Percentiles rank a stretch among this genome's conserved stretches.
These are phyloP conservation scores for Nebria brevicollis DNA, from an alignment of 2,888 invertebrate species.

Conservation along the genomic window DNA sequence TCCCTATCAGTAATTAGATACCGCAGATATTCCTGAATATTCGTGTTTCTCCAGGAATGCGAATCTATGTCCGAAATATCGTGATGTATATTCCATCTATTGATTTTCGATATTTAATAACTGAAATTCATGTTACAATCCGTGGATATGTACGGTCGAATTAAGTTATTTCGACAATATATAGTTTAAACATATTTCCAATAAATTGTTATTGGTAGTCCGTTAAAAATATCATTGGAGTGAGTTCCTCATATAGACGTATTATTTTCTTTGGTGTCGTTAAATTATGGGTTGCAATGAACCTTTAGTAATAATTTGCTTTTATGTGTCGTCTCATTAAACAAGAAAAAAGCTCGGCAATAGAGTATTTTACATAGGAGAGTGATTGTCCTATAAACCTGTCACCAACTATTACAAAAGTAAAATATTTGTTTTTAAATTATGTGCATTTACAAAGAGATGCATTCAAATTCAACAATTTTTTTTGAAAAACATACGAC, in stretches of 20 bases:
- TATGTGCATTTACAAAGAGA: not conserved
- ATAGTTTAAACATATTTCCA: constrained; percentile 41
- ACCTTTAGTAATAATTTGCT: constrained; percentile 4
- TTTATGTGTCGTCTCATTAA: constrained; percentile 15
- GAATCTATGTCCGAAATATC: not conserved
- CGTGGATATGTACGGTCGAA: constrained; percentile 20
- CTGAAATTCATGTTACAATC: constrained; percentile 8
- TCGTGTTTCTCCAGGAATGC: not conserved
- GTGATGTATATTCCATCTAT: not conserved
- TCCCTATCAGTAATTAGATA: not conserved
- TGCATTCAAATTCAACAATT: not conserved
- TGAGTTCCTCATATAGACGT: not conserved
- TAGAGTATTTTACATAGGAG: not conserved
- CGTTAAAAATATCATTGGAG: constrained; percentile 14
- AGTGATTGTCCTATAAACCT: not conserved
- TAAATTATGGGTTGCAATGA: not conserved
- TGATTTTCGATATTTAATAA: constrained; percentile 21
- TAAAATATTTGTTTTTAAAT: not conserved
- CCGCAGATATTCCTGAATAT: not conserved
- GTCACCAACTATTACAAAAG: not conserved
- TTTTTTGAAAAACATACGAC: too few relatives aligned
- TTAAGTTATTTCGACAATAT: constrained; percentile 43
- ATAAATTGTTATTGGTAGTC: constrained; percentile 30
- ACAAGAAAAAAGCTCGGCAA: not conserved
- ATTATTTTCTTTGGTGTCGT: not conserved